These are phyloP conservation scores for Dermochelys coriacea DNA, from an alignment of 2,797 vertebrate species.

Conservation along the genomic window DNA sequence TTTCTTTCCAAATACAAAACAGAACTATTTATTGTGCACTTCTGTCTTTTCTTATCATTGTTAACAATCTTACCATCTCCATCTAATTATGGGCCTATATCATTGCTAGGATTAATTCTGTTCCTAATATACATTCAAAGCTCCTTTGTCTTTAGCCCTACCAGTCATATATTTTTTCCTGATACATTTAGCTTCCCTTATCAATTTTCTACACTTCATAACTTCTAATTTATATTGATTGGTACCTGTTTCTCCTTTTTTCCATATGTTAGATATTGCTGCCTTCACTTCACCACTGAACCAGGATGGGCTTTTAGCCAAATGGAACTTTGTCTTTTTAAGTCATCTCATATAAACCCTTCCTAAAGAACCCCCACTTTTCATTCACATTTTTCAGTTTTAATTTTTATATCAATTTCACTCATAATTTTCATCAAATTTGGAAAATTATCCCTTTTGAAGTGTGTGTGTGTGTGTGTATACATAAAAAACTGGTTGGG, in stretches of 20 bases:
- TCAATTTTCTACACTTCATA: neutral
- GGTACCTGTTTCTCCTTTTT: neutral
- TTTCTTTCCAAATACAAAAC: neutral
- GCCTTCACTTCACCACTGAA: neutral
- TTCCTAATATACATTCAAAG: neutral
- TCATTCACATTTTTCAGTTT: neutral
- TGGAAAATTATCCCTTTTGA: accelerated
- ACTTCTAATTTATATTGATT: neutral
- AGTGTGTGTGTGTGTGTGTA: neutral
- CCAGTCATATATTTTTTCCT: neutral
- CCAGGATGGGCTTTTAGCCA: neutral
- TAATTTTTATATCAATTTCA: neutral
- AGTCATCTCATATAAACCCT: neutral
- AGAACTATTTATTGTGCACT: neutral
- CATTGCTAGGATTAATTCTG: accelerated
- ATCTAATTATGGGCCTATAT: neutral
- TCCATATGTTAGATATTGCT: neutral
- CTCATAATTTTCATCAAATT: accelerated
- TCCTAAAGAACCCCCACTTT: neutral
- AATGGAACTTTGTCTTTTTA: neutral
- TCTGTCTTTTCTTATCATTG: neutral
- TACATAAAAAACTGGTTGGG: neutral
- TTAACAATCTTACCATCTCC: too few relatives aligned
- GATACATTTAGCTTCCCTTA: neutral
- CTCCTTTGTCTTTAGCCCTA: too few relatives aligned